Conservation (phyloP, 2,797 vertebrate species). For the Sorex maritimensis region DNA sequence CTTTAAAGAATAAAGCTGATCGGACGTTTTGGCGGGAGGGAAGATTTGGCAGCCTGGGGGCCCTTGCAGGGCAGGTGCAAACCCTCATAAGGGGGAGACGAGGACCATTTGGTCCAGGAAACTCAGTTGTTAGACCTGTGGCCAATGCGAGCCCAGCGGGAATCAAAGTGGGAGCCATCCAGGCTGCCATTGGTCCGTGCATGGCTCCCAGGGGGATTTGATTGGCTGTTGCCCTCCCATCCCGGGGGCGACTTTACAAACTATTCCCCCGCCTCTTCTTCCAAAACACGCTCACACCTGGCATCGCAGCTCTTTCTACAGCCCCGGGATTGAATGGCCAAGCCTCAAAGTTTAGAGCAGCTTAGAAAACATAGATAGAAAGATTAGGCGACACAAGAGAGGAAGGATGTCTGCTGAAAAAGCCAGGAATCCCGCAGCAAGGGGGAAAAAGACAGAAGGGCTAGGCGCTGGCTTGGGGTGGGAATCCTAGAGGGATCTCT, state of each 20-base stretch:
- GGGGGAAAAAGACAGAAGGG: not conserved
- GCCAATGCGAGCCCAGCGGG: constrained; percentile 35
- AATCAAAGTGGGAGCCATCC: constrained; percentile 7
- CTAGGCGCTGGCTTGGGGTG: not conserved
- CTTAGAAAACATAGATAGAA: constrained; percentile 64
- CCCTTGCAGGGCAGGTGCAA: constrained; percentile 79
- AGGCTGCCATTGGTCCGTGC: not conserved
- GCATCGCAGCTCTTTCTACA: constrained; percentile 76
- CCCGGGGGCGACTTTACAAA: constrained; percentile 36
- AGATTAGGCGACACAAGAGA: constrained; percentile 32
- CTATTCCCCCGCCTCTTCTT: not conserved
- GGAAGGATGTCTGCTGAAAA: constrained; percentile 4
- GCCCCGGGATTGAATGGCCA: constrained; percentile 62
- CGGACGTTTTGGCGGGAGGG: constrained; percentile 38
- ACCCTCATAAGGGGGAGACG: constrained; percentile 66
- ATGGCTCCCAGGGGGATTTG: not conserved
- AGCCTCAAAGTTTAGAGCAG: constrained; percentile 62
- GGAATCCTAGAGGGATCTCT: not conserved
- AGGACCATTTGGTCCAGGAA: constrained; percentile 78
- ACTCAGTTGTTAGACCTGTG: not conserved
- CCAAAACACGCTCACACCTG: constrained; percentile 77
- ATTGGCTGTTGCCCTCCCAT: constrained; percentile 12
- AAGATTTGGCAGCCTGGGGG: constrained; percentile 50
- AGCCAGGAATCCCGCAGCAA: constrained; percentile 7
- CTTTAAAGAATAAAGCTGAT: constrained; percentile 74